phyloP scores from a whole-genome alignment of 2,113 vertebrate genomes.

The human region DNA sequence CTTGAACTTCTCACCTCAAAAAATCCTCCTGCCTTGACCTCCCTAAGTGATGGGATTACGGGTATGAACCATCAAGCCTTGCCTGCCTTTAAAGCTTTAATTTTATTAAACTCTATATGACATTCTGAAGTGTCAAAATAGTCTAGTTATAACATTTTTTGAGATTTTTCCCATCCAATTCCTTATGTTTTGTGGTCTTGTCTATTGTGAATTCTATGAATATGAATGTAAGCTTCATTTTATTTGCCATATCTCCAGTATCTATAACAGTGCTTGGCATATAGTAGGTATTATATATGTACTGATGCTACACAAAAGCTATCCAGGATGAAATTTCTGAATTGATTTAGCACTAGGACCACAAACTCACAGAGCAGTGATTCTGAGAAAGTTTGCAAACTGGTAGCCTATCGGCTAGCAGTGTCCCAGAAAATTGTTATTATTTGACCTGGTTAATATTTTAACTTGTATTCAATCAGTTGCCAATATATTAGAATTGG shows the following conservation, averaged over 20 bases:
- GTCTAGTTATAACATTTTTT: not conserved
- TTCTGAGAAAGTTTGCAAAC: not conserved
- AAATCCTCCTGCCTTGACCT: no score
- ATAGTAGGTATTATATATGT: not conserved
- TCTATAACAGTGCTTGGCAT: not conserved
- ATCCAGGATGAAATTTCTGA: not conserved
- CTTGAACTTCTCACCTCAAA: no score
- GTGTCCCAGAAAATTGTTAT: not conserved
- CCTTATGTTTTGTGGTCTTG: not conserved
- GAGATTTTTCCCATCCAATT: not conserved
- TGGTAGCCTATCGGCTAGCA: not conserved
- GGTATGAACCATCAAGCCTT: no score
- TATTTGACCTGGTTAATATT: not conserved
- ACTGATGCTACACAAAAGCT: not conserved
- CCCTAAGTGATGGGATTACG: no score
- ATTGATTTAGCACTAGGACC: not conserved
- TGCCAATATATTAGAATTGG: not conserved
- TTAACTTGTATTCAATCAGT: not conserved
- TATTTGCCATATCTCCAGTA: not conserved
- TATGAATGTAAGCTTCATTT: not conserved
- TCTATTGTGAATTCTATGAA: not conserved
- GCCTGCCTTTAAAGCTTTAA: constrained; percentile 11
- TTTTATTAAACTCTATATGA: not conserved
- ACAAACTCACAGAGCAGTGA: not conserved
- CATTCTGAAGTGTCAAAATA: not conserved